Conservation (phyloP, 2,113 vertebrate species). For the Cariama cristata region DNA sequence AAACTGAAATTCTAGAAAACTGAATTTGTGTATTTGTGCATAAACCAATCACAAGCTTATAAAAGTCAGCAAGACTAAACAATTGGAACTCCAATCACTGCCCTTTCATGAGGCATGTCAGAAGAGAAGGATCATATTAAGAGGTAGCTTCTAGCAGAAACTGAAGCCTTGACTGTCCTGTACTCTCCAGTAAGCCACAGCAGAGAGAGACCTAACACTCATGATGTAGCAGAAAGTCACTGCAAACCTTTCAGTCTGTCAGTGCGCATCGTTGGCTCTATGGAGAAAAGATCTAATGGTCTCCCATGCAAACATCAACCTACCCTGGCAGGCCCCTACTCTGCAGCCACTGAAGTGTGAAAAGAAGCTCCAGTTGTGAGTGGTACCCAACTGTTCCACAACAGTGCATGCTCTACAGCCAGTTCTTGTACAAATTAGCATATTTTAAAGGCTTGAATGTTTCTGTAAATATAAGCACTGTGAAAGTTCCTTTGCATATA, state of each 20-base stretch:
- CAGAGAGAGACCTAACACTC: neutral
- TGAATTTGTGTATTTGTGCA: neutral
- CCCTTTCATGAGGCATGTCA: neutral
- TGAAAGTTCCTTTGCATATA: neutral
- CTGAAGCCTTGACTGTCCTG: neutral
- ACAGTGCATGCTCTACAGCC: neutral
- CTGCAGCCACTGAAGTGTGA: neutral
- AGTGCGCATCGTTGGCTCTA: neutral
- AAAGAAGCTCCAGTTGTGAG: neutral
- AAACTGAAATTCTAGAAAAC: neutral
- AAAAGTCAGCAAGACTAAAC: neutral
- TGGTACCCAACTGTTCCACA: neutral
- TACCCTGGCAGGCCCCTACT: neutral
- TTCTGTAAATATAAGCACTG: neutral
- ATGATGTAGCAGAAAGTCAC: neutral
- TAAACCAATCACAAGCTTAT: neutral
- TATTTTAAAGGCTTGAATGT: neutral
- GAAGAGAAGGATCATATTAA: neutral
- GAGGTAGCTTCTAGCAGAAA: neutral
- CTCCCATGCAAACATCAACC: neutral
- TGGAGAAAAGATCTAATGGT: neutral
- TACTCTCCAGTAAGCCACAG: neutral
- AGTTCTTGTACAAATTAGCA: neutral
- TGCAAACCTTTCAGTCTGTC: neutral
- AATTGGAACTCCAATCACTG: neutral